A percentile compares a stretch with the other conserved stretches of the same genome.
These are phyloP conservation scores for Drosophila neocordata DNA, from an alignment of 1,140 invertebrate genomes.

Conservation along the genomic window DNA sequence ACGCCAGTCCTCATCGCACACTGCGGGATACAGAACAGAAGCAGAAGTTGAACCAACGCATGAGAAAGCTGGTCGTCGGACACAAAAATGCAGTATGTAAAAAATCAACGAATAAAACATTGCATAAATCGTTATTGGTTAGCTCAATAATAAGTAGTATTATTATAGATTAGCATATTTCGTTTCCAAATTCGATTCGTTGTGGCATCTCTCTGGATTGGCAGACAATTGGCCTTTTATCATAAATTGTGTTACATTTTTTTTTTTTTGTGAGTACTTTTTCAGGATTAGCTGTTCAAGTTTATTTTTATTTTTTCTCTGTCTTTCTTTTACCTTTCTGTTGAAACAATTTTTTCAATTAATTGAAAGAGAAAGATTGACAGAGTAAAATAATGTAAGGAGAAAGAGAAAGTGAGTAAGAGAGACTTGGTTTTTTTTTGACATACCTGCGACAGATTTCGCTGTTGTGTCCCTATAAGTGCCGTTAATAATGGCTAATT, in stretches of 20 bases:
- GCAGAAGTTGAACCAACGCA: constrained; percentile 77
- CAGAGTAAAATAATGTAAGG: not conserved
- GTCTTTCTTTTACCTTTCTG: not conserved
- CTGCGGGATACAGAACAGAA: constrained; percentile 83
- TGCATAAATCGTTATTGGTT: constrained; percentile 49
- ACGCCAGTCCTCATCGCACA: constrained; percentile 90
- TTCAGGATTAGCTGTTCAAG: constrained; percentile 1
- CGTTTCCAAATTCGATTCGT: not conserved
- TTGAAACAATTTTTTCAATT: not conserved
- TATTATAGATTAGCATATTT: not conserved
- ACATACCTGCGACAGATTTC: constrained; percentile 88
- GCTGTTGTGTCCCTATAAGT: constrained; percentile 98
- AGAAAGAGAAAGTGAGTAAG: constrained; percentile 1
- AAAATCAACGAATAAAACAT: constrained; percentile 62
- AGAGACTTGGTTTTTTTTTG: constrained; percentile 34
- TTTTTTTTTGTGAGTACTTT: constrained; percentile 19
- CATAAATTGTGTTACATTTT: constrained; percentile 28
- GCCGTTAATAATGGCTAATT: constrained; percentile 99
- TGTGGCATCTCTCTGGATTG: not conserved
- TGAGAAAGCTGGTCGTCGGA: constrained; percentile 72
- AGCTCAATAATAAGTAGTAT: constrained; percentile 28
- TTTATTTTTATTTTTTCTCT: not conserved
- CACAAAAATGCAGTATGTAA: constrained; percentile 61
- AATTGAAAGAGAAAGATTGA: not conserved
- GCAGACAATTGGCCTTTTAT: not conserved